phyloP scores from a whole-genome alignment of 1,140 invertebrate genomes.

The Globodera rostochiensis region DNA sequence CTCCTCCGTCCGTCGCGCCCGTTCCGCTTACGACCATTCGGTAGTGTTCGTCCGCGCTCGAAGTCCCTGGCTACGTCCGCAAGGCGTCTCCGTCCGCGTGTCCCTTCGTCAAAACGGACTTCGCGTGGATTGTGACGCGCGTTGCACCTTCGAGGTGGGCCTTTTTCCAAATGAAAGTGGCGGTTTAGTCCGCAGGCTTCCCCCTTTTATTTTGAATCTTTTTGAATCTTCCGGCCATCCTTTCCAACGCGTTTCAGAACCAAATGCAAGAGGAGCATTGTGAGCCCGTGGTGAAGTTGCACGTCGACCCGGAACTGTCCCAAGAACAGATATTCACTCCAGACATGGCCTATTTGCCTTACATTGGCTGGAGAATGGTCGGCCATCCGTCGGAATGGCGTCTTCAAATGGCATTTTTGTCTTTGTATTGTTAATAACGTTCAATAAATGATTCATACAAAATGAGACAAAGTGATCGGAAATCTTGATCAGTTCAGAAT shows the following conservation, averaged over 20 bases:
- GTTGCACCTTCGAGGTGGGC: slow-evolving; percentile 42
- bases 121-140: slow-evolving; percentile 48
- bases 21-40: slow-evolving; percentile 61
- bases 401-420: slow-evolving; percentile 59
- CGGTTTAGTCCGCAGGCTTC: too few relatives aligned
- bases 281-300: slow-evolving; percentile 49
- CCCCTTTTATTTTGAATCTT: too few relatives aligned
- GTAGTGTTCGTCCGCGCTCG: slow-evolving; percentile 60
- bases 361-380: slow-evolving; percentile 62
- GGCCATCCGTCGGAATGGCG: slow-evolving; percentile 61
- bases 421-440: slow-evolving; percentile 51
- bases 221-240: too few relatives aligned
- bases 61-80: slow-evolving; percentile 51
- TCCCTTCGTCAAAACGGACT: slow-evolving; percentile 43
- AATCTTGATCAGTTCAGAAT: too few relatives aligned
- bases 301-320: slow-evolving; percentile 49
- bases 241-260: slow-evolving; percentile 46
- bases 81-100: slow-evolving; percentile 54
- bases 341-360: slow-evolving; percentile 52
- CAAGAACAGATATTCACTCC: slow-evolving; percentile 59
- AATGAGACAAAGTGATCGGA: not conserved
- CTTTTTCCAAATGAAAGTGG: too few relatives aligned
- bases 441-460: not conserved
- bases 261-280: slow-evolving; percentile 46
- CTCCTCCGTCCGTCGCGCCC: slow-evolving; percentile 56